Base-by-base conservation (phyloP, 2,888 invertebrate genomes). In the Ommatoiulus sabulosus region DNA sequence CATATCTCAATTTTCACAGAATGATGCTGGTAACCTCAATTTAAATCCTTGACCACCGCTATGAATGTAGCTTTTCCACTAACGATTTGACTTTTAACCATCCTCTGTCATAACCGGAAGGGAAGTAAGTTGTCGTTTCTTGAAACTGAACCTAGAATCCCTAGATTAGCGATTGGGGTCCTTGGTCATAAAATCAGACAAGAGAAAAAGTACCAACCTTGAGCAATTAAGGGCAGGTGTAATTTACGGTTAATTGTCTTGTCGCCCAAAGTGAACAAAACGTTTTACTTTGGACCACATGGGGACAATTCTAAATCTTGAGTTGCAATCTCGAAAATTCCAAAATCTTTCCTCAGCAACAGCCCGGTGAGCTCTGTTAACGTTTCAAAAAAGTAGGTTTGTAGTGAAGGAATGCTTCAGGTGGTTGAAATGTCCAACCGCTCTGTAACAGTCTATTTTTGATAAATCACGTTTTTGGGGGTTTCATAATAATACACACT, bases 121-220 rank as follows among this genome's bases (percentile, higher is more conserved):
- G 17, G 17, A 17, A 17, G 17, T 48, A 48, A 15, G 8, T 8
- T 52, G 52, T 52, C 6, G 63, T 63, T 63, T 63, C 63, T 3
- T 63, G 63, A 63, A 63, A 63, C n/a, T n/a, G 63, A 48, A 48
- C 10, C 12, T 48, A 48, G 48, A 48, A 12, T 48, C 12, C 7
- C 8, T 5, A 35, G 35, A 35, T 35, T 35, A 48, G 5, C 48
- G 48, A 63, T 63, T 63, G 63, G 63, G 63, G n/a, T 17, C 17
- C 63, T 35, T 63, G 63, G 63, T 63, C 63, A 6, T 63, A 63
- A 63, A 63, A 63, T 63, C n/a, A 63, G n/a, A 63, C 63, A 6
- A 63, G 63, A 57, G 57, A 12, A 46, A 2, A 12, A 12, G 15
- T 15, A n/a, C 63, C 0, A 5, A 1, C 63, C 63, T 63, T 63